Conservation (phyloP, 2,888 invertebrate species). For the Drosophila longiperda region DNA sequence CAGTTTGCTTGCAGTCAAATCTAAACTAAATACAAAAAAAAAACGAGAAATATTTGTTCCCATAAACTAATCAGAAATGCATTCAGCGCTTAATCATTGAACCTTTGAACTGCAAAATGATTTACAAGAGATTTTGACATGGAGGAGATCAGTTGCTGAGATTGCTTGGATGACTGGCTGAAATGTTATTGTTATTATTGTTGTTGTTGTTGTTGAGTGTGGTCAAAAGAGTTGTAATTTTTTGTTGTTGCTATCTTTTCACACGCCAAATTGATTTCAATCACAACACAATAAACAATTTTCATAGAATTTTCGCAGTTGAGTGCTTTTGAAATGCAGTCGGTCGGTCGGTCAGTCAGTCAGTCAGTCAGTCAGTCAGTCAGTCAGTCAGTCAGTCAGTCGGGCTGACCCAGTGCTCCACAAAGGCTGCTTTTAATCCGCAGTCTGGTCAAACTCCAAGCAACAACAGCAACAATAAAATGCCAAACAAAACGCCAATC, state of each 20-base stretch:
- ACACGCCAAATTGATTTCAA: slow-evolving; percentile 74
- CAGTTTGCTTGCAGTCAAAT: neutral
- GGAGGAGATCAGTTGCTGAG: slow-evolving; percentile 17
- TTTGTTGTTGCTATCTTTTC: slow-evolving; percentile 22
- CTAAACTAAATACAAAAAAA: neutral
- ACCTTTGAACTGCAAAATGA: slow-evolving; percentile 68
- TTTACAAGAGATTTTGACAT: slow-evolving; percentile 37
- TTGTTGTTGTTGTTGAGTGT: slow-evolving; percentile 4
- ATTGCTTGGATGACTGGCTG: slow-evolving; percentile 22
- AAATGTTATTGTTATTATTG: neutral
- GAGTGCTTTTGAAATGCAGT: slow-evolving; percentile 50
- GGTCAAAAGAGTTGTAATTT: slow-evolving; percentile 9
- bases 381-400: slow-evolving; percentile 3
- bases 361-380: neutral
- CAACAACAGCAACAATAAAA: slow-evolving; percentile 42
- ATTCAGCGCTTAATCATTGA: slow-evolving; percentile 39
- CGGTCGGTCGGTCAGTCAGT: too few relatives aligned
- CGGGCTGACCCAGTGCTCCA: slow-evolving; percentile 71
- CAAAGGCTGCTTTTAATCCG: slow-evolving; percentile 42
- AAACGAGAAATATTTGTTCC: neutral
- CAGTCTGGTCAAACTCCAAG: slow-evolving; percentile 51
- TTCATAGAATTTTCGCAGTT: slow-evolving; percentile 72
- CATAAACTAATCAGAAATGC: slow-evolving; percentile 16
- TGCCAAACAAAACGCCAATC: slow-evolving; percentile 62
- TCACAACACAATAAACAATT: slow-evolving; percentile 66